Evolutionary conservation across 2,888 invertebrate genomes (phyloP), one percentile per base, ranked within the genome.

Genomic region (Lepidonotus clava): DNA sequence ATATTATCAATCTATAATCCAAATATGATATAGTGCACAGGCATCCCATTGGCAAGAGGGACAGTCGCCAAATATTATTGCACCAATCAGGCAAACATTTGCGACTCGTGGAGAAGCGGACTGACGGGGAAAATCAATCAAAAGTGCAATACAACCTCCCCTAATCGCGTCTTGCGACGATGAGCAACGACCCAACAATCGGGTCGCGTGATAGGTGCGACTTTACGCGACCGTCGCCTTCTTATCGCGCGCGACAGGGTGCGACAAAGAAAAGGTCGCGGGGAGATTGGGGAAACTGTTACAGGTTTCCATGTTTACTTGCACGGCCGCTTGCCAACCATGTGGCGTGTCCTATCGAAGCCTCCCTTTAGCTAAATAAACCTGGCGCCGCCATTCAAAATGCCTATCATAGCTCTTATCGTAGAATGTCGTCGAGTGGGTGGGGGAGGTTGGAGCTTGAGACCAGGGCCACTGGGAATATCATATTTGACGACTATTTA

Each of bases 1-100:
- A 80, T 80, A 80, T 80, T 80, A 80, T 80, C 34, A 80, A 80
- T 80, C 80, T 34, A 80, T 80, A 80, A 80, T 28, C 41, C 80
- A 28, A 24, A 80, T 5, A 34, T 28, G 34, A 80, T 80, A 80
- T 80, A 80, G 46, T 80, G 80, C 34, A 46, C 80, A 11, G 46
- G 28, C 80, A 46, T 80, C 80, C 46, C 24, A 11, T 34, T 4
- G 71, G 8, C 34, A 24, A 18, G 28, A 41, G 51, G 46, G 32
- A 28, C 14, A 80, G 80, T 51, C 6, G 28, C 28, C 80, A 80
- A 80, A 80, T 80, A 80, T 80, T 80, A 80, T 80, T 41, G 80
- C 24, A 46, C 80, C 80, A 80, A 80, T 80, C 46, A 80, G 24
- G 24, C 46, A 80, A 80, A 80, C 80, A 80, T 80, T n/a, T 46